phyloP scores from a whole-genome alignment of 2,888 invertebrate species.

The Sinopyrophorus schimmeli region DNA sequence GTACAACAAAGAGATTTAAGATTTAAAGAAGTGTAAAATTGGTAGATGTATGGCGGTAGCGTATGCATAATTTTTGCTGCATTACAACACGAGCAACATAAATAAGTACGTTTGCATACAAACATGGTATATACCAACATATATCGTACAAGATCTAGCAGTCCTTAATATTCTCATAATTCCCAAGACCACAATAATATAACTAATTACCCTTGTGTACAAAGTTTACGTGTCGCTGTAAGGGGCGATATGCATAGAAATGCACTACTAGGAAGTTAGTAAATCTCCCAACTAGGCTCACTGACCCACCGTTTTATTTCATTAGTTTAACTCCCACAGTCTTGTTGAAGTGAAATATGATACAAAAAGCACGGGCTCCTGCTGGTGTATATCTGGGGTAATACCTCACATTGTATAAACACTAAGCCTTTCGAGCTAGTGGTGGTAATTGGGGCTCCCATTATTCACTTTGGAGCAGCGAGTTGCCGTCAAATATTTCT shows the following conservation, averaged over 20 bases:
- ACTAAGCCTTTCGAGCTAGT: slow-evolving; percentile 12
- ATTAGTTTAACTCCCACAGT: slow-evolving; percentile 22
- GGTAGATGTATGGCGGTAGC: too few species aligned
- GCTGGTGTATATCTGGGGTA: not conserved
- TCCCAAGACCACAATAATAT: slow-evolving; percentile 24
- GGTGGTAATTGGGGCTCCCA: slow-evolving; percentile 31
- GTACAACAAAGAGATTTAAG: too few species aligned
- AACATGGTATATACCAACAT: too few species aligned
- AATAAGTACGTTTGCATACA: too few species aligned
- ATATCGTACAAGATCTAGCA: slow-evolving; percentile 8
- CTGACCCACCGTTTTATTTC: slow-evolving; percentile 27
- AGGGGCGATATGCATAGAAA: slow-evolving; percentile 29
- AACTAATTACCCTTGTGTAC: slow-evolving; percentile 21
- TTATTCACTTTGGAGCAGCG: slow-evolving; percentile 27
- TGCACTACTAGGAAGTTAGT: slow-evolving; percentile 18
- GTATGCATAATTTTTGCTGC: too few species aligned
- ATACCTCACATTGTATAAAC: slow-evolving; percentile 6
- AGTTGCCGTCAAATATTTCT: slow-evolving; percentile 34
- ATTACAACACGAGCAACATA: too few species aligned
- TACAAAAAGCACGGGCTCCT: slow-evolving; percentile 15
- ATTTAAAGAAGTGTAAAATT: too few species aligned
- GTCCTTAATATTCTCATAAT: slow-evolving; percentile 16
- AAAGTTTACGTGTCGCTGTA: slow-evolving; percentile 26
- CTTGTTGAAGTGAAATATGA: slow-evolving; percentile 18
- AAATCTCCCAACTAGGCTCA: slow-evolving; percentile 20